These are phyloP conservation scores for Pachycephala philippinensis DNA, from an alignment of 2,113 vertebrate genomes.

Conservation along the genomic window DNA sequence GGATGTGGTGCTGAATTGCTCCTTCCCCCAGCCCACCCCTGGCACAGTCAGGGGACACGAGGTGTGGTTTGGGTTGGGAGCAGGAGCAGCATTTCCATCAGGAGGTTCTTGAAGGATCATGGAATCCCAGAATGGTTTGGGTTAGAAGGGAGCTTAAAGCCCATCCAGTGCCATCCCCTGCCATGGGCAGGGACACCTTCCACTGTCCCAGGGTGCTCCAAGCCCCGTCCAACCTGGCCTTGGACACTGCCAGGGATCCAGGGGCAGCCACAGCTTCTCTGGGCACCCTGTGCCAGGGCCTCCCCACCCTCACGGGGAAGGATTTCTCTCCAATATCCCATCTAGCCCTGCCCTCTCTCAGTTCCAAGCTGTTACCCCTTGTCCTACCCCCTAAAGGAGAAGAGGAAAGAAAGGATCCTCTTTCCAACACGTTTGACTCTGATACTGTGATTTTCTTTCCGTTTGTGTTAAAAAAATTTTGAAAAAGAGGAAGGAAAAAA, in stretches of 20 bases:
- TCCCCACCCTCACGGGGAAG: accelerated
- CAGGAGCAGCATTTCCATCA: neutral
- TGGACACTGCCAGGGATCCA: neutral
- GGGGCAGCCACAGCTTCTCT: neutral
- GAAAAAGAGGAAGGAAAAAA: neutral
- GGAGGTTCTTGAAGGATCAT: neutral
- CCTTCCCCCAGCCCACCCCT: accelerated
- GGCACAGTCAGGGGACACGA: neutral
- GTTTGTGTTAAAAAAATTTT: neutral
- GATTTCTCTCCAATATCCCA: neutral
- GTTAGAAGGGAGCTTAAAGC: neutral
- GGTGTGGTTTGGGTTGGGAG: neutral
- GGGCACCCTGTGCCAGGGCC: neutral
- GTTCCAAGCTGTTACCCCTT: neutral
- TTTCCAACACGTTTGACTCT: neutral
- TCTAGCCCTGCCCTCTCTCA: neutral
- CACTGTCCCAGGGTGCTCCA: accelerated
- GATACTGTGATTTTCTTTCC: neutral
- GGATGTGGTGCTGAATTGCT: neutral
- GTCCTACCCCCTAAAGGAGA: neutral
- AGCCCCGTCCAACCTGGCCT: accelerated
- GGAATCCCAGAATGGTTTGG: neutral
- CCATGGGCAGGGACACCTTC: neutral
- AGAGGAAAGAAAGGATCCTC: neutral
- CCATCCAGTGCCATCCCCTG: accelerated